Base-by-base conservation (phyloP, 2,888 invertebrate genomes). In the Drosophila borborema region DNA sequence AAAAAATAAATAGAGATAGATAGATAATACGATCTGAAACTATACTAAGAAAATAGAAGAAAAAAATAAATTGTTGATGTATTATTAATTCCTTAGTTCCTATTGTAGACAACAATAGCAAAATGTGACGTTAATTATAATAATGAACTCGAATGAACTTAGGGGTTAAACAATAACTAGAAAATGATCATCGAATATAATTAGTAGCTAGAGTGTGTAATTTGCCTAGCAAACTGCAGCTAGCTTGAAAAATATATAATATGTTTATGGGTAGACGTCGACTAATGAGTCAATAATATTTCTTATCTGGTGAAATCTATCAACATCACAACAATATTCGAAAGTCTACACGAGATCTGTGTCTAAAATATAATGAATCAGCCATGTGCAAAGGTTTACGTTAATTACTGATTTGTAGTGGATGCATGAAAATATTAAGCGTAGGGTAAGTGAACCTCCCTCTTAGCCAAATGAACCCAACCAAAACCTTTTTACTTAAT, bases 401-500 rank as follows among this genome's bases (percentile, higher is more conserved):
- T 48, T 75, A 75, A 75, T 74, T 74, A 74, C n/a, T 45, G 28
- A 55, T 58, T 51, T 28, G 43, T 28, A 53, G 34, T 18, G 48
- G 20, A 45, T 5, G n/a, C 14, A 41, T 10, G 12, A 36, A 20
- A 45, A 31, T 18, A 48, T 36, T 12, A 10, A 18, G 14, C 9
- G 7, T n/a, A 40, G 20, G 12, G 28, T 1, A 5, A n/a, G 5
- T 18, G 10, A 14, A 55, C 38, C 23, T 38, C 16, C 49, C 10
- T 9, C 12, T 34, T 14, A 40, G 45, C 10, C n/a, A 48, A 41
- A n/a, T 40, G 56, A 69, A 61, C 45, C 43, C 60, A 64, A 59
- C 58, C 64, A 54, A 77, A 87, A 89, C 86, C 82, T 87, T 89
- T 90, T 66, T 90, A 80, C 82, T 89, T 87, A 87, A 87, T 87